Base-by-base conservation (phyloP, 2,888 invertebrate genomes). In the Lissocephala sabroskyi region DNA sequence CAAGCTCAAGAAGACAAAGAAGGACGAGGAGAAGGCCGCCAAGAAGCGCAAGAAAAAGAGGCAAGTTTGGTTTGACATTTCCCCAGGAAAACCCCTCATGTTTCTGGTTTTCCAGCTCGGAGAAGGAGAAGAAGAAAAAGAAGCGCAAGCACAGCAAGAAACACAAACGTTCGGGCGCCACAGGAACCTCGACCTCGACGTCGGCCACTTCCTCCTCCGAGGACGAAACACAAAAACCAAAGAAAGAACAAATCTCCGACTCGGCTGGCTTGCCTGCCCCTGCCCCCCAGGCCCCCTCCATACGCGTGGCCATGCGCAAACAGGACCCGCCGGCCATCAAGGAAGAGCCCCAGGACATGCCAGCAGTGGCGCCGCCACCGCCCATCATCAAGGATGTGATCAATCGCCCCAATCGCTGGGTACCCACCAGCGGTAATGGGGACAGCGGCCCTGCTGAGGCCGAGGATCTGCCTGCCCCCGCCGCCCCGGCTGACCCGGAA, bases 241-340 rank as follows among this genome's bases (percentile, higher is more conserved):
- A 67, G 62, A 65, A 62, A 47, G 45, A 23, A 29, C 62, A 50
- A 32, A 13, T 26, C 11, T 49, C 49, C 2, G 57, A 39, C 1
- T 32, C 47, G 16, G 3, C 33, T 13, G 42, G 13, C 29, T 45
- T 37, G 45, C 49, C 9, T 1, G 48, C 52, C 1, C 48, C 40
- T 14, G 23, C 43, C 2, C 2, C 54, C 5, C 62, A 62, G 52
- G 87, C 88, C 0, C 86, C 87, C 58, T 90, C 90, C 37, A 90
- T 90, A 64, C 86, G 89, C 3, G 89, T 90, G 0, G 87, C 89
- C 0, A 90, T 90, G 90, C 86, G 71, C 3, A 74, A 67, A 11
- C 71, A 71, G 18, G 65, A 73, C 10, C 13, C 19, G 2, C 14
- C 51, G 10, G 23, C 84, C 18, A 85, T 16, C 2, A 35, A 35